Conservation (phyloP, 2,888 invertebrate genomes). For the Napeogenes sylphis region DNA sequence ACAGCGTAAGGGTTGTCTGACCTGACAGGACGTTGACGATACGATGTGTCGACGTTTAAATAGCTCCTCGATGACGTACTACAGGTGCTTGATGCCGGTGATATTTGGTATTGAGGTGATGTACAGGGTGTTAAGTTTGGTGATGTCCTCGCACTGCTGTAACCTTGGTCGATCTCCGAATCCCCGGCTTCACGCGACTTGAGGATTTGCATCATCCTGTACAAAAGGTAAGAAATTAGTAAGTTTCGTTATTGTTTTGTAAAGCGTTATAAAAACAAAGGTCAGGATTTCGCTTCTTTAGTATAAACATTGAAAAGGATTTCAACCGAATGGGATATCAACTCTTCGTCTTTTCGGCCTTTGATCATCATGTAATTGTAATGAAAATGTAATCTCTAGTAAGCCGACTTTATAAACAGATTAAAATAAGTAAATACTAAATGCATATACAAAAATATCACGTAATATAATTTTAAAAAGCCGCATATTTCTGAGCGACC, state of each 20-base stretch:
- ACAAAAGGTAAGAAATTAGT: slow-evolving; percentile 7
- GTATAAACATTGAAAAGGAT: slow-evolving; percentile 57
- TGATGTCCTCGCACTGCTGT: slow-evolving; percentile 62
- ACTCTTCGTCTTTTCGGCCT: slow-evolving; percentile 66
- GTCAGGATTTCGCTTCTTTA: slow-evolving; percentile 59
- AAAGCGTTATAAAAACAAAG: neutral
- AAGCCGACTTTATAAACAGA: too few species aligned
- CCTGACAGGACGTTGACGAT: slow-evolving; percentile 46
- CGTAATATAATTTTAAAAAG: too few species aligned
- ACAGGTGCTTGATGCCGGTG: slow-evolving; percentile 52
- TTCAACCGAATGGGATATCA: slow-evolving; percentile 55
- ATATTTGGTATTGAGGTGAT: slow-evolving; percentile 53
- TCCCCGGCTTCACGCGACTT: slow-evolving; percentile 57
- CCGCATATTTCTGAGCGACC: too few species aligned
- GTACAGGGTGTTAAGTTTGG: slow-evolving; percentile 59
- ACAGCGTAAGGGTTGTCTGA: slow-evolving; percentile 36
- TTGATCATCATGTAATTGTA: slow-evolving; percentile 50
- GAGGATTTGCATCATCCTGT: slow-evolving; percentile 70
- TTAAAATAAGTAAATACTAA: too few species aligned
- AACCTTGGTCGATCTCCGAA: slow-evolving; percentile 61
- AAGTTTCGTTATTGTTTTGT: neutral
- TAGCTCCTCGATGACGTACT: slow-evolving; percentile 46
- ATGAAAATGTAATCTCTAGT: neutral
- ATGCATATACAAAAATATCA: too few species aligned
- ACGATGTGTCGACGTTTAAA: slow-evolving; percentile 41